phyloP scores from a whole-genome alignment of 2,113 vertebrate species.

The Gadus macrocephalus region DNA sequence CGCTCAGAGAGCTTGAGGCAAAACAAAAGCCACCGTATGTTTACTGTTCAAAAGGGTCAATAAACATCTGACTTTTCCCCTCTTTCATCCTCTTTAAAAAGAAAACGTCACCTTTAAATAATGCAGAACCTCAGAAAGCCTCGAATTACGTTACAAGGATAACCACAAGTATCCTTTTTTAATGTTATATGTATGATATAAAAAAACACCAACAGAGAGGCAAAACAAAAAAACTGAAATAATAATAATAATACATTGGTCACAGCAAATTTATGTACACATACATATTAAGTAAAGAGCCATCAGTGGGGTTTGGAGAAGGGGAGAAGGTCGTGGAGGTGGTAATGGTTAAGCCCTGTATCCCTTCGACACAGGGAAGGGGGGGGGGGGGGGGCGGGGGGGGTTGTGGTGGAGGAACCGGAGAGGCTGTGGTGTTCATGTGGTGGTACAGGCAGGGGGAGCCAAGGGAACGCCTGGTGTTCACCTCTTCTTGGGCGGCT shows the following conservation, averaged over 20 bases:
- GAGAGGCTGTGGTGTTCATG: too few species aligned
- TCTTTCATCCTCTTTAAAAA: conserved; percentile 11
- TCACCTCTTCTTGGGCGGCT: conserved; percentile 72
- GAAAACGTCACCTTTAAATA: conserved; percentile 32
- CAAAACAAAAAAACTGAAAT: conserved; percentile 36
- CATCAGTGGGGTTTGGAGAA: conserved; percentile 49
- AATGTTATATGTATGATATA: conserved; percentile 56
- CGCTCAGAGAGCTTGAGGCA: conserved; percentile 40
- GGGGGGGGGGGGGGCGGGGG: conserved; percentile 48
- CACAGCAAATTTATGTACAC: conserved; percentile 77
- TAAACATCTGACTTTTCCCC: conserved; percentile 9
- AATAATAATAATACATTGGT: conserved; percentile 45
- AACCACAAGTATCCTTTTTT: conserved; percentile 45
- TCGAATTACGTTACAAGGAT: conserved; percentile 49
- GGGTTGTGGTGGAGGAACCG: conserved; percentile 9
- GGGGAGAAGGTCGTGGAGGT: conserved; percentile 26
- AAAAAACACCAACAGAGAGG: conserved; percentile 71
- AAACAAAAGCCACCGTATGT: too few species aligned
- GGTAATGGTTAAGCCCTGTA: conserved; percentile 56
- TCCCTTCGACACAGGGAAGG: conserved; percentile 48
- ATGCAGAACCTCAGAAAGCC: conserved; percentile 48
- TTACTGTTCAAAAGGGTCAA: conserved; percentile 25
- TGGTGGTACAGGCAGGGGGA: too few species aligned
- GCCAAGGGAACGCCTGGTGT: conserved; percentile 26
- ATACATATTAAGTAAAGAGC: conserved; percentile 73